Evolutionary conservation across 2,113 vertebrate species (phyloP).

Genomic region (Aythya baeri): DNA sequence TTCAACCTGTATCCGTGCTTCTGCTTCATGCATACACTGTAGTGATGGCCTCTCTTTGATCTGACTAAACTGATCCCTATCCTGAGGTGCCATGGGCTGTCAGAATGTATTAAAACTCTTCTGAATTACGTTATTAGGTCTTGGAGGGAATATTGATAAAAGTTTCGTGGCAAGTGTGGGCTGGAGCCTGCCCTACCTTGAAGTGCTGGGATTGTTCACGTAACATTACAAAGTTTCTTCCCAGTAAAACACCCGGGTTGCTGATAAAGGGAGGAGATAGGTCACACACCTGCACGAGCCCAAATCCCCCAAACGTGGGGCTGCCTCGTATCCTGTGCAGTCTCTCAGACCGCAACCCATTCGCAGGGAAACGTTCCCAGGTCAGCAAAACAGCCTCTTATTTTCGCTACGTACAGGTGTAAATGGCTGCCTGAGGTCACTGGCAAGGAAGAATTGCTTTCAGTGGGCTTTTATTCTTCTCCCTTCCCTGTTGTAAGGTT

Average conservation of each 20-base stretch:
- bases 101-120: neutral
- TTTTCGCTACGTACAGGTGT: neutral
- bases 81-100: neutral
- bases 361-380: rapidly evolving
- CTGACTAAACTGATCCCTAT: neutral
- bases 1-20: neutral
- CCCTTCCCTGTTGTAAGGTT: slow-evolving; percentile 46
- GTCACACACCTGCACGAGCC: neutral
- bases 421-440: slow-evolving; percentile 44
- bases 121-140: neutral
- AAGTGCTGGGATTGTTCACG: neutral
- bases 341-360: neutral
- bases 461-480: slow-evolving; percentile 41
- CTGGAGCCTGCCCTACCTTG: neutral
- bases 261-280: neutral
- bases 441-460: slow-evolving; percentile 55
- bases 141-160: neutral
- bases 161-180: rapidly evolving
- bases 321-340: neutral
- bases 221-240: neutral
- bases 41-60: neutral
- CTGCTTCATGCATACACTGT: neutral
- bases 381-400: neutral
- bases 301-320: rapidly evolving
- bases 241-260: neutral